Conservation (phyloP, 2,797 vertebrate genomes). For the Lagodon rhomboides region DNA sequence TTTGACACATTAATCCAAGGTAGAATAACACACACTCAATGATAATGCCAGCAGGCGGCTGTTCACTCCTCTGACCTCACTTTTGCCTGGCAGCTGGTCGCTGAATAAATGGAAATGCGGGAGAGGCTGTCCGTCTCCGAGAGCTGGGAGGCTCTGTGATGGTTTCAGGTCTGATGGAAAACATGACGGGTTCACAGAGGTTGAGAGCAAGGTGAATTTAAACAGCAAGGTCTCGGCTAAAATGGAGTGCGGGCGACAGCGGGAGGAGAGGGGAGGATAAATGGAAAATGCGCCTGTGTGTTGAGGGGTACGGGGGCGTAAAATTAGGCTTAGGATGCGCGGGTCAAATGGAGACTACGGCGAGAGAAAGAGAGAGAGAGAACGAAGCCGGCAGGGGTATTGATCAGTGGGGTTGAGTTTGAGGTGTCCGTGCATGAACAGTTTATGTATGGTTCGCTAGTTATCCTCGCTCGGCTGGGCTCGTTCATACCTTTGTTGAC, state of each 20-base stretch:
- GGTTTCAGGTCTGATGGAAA: constrained; percentile 79
- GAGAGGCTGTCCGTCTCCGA: constrained; percentile 65
- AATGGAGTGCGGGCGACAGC: constrained; percentile 79
- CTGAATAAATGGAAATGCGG: constrained; percentile 79
- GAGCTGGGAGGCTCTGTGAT: constrained; percentile 55
- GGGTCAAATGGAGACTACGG: constrained; percentile 76
- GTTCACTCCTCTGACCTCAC: constrained; percentile 66
- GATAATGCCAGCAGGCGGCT: constrained; percentile 55
- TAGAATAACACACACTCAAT: constrained; percentile 52
- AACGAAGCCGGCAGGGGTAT: constrained; percentile 57
- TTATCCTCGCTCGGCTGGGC: constrained; percentile 9
- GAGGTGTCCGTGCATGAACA: not conserved
- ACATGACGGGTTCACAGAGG: constrained; percentile 78
- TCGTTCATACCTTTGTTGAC: constrained; percentile 27
- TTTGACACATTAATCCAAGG: constrained; percentile 62
- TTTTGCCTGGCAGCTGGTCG: constrained; percentile 72
- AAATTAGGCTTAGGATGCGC: constrained; percentile 62
- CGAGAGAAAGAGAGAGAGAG: constrained; percentile 33
- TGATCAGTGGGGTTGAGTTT: constrained; percentile 50
- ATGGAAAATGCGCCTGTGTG: constrained; percentile 57
- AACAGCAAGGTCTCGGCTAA: constrained; percentile 70
- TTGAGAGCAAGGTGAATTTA: constrained; percentile 82
- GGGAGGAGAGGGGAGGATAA: constrained; percentile 54
- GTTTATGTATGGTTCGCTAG: constrained; percentile 22
- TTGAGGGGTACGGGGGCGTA: constrained; percentile 53